Evolutionary conservation across 2,888 invertebrate species (phyloP), one percentile per base, ranked within the genome.

Genomic region (Acrobasis suavella): DNA sequence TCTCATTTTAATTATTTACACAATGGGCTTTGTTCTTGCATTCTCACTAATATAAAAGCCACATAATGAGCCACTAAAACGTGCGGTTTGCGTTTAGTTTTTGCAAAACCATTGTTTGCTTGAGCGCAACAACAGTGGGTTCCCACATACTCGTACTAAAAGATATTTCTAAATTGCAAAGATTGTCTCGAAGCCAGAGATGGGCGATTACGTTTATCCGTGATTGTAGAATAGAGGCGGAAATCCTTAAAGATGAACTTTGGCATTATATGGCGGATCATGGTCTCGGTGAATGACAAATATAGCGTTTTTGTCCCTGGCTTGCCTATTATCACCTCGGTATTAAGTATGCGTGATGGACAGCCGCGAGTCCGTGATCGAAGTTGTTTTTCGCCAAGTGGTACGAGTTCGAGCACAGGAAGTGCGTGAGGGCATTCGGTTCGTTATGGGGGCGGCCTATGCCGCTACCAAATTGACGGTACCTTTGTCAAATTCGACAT

Each of bases 371-470:
- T 46, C n/a, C 46, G 46, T 58, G 66, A 62, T 69, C 68, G 65
- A 71, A 73, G 74, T 76, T 65, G 63, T 67, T 82, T 81, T 86
- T 85, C 74, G 80, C 79, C 77, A 76, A 74, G 80, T 78, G 77
- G 75, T 42, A 56, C 14, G 56, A 39, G 39, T 78, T 76, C 74
- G 78, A 74, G 76, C 73, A 78, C 89, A 89, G 90, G 89, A 90
- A 86, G 88, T 80, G 80, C 90, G 89, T 89, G 91, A 81, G 79
- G 81, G 84, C 80, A 91, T 91, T 88, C 80, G 81, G 77, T 80
- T 80, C 77, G 81, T 80, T 81, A 80, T 80, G 78, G 77, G 72
- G 77, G 76, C 77, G 71, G 69, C 72, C 74, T 55, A 67, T 68
- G 71, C 69, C 70, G 67, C 68, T 69, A 72, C 58, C n/a, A 64